These are phyloP conservation scores for Uloborus diversus DNA, from an alignment of 1,140 invertebrate genomes.

Conservation along the genomic window DNA sequence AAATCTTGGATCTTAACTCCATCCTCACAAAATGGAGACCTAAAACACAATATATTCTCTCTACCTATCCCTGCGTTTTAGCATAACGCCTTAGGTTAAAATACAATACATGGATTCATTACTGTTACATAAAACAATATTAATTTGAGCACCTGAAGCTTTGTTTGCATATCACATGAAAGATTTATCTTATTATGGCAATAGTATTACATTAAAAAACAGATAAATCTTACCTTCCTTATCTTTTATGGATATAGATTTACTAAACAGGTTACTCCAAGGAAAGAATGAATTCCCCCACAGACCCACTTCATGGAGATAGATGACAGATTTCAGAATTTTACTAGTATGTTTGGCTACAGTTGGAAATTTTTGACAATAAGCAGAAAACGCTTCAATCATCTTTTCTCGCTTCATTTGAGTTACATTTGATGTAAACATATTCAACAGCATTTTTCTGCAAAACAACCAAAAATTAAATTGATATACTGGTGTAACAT, in stretches of 20 bases:
- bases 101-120: not conserved
- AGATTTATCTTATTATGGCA: not conserved
- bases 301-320: not conserved
- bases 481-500: not conserved
- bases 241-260: not conserved
- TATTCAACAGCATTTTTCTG: conserved; percentile 1
- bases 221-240: not conserved
- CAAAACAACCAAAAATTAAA: not conserved
- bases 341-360: not conserved
- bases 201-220: not conserved
- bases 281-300: conserved; percentile 4
- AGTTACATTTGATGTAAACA: not conserved
- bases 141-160: too few relatives aligned
- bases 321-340: not conserved
- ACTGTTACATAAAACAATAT: not conserved
- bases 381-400: not conserved
- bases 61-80: not conserved
- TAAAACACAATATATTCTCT: not conserved
- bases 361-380: not conserved
- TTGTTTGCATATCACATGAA: too few relatives aligned
- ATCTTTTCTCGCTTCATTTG: not conserved
- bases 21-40: too few relatives aligned
- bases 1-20: too few relatives aligned
- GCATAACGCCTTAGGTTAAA: too few relatives aligned
- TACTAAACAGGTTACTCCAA: not conserved